Percentiles rank a stretch among this genome's conserved stretches.
These are phyloP conservation scores for Oreochromis aureus DNA, from an alignment of 2,113 vertebrate genomes.

Conservation along the genomic window DNA sequence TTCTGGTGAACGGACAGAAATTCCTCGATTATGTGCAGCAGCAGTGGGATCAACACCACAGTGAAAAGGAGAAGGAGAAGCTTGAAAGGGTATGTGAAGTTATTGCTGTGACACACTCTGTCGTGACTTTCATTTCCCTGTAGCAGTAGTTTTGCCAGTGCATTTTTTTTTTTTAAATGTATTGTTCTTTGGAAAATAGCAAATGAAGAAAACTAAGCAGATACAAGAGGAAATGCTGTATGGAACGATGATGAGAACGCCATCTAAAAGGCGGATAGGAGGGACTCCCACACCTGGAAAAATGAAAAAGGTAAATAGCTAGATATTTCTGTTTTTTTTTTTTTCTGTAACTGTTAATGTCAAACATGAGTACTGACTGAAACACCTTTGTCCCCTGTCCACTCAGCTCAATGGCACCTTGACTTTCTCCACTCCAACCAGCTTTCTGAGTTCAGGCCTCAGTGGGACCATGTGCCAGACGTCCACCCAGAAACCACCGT, in stretches of 20 bases:
- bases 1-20: constrained; percentile 82
- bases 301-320: constrained; percentile 84
- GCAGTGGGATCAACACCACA: constrained; percentile 80
- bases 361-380: background rate
- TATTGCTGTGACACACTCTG: background rate
- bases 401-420: constrained; percentile 77
- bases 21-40: constrained; percentile 82
- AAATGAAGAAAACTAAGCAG: constrained; percentile 86
- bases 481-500: constrained; percentile 70
- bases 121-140: background rate
- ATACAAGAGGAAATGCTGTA: constrained; percentile 86
- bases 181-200: constrained; percentile 61
- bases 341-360: background rate
- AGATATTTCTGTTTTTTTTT: background rate
- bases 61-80: constrained; percentile 86
- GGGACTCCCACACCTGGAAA: constrained; percentile 74
- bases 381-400: background rate
- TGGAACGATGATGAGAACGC: constrained; percentile 75
- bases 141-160: background rate
- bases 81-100: constrained; percentile 78
- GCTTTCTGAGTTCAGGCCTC: constrained; percentile 70
- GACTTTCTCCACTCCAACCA: constrained; percentile 71
- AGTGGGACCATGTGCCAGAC: constrained; percentile 72
- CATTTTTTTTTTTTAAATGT: background rate
- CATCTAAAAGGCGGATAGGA: constrained; percentile 75